Conservation (phyloP, 2,797 vertebrate species). For the Sebastes itinus region DNA sequence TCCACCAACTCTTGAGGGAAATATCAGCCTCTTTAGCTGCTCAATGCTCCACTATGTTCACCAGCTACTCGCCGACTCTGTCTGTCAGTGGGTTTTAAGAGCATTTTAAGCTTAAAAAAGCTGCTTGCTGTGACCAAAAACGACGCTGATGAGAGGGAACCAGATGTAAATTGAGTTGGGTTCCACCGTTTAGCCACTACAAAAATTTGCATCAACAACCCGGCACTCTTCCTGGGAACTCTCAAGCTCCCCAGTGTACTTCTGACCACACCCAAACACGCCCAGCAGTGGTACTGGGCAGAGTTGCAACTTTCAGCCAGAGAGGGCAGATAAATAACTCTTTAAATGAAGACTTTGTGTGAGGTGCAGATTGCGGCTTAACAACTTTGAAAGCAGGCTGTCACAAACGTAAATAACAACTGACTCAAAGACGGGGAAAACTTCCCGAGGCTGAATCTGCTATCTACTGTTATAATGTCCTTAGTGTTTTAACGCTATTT, state of each 20-base stretch:
- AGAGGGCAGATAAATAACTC: not conserved
- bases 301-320: not conserved
- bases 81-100: not conserved
- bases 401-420: not conserved
- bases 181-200: too few relatives aligned
- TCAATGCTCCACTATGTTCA: not conserved
- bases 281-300: not conserved
- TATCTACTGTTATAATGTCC: conserved; percentile 47
- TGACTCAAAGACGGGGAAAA: not conserved
- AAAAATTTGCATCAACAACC: too few relatives aligned
- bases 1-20: not conserved
- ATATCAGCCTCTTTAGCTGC: not conserved
- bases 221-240: too few relatives aligned
- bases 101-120: not conserved
- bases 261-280: not conserved
- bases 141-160: not conserved
- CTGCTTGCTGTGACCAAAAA: not conserved
- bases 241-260: not conserved
- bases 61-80: not conserved
- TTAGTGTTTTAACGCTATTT: conserved; percentile 72
- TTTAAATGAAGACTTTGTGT: not conserved
- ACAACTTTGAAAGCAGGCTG: not conserved
- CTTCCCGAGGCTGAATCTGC: not conserved
- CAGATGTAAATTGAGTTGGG: not conserved
- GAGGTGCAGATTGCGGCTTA: not conserved